Percentiles rank a stretch among this genome's conserved stretches.
Conservation (phyloP, 2,888 invertebrate genomes). For the Anaspis maculata region DNA sequence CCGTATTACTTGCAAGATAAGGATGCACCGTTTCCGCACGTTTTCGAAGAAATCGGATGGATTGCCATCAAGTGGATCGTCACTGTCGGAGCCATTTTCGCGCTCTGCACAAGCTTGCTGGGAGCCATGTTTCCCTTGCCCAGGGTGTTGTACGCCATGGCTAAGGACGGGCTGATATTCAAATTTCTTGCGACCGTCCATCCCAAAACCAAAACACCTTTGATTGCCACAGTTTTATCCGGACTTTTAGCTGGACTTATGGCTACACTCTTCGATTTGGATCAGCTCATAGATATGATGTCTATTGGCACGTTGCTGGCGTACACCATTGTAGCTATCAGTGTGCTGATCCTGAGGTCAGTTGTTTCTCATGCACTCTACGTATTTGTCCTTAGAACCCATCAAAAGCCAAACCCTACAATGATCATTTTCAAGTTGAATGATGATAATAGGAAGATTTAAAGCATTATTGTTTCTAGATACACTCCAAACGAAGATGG, state of each 20-base stretch:
- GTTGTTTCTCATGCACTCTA: too few species aligned
- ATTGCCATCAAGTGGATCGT: slow-evolving; percentile 79
- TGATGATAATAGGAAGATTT: too few species aligned
- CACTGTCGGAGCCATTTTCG: slow-evolving; percentile 84
- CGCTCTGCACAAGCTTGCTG: slow-evolving; percentile 77
- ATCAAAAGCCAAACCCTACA: too few species aligned
- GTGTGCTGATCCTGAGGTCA: slow-evolving; percentile 83
- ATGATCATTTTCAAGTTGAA: too few species aligned
- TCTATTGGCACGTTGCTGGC: slow-evolving; percentile 86
- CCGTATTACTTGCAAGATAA: slow-evolving; percentile 81
- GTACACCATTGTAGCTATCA: slow-evolving; percentile 86
- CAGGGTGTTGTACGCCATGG: slow-evolving; percentile 84
- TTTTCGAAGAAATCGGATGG: slow-evolving; percentile 71
- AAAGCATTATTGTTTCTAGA: too few species aligned
- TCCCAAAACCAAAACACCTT: slow-evolving; percentile 67
- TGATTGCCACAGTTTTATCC: slow-evolving; percentile 67
- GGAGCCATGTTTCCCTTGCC: slow-evolving; percentile 87
- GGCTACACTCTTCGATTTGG: slow-evolving; percentile 81
- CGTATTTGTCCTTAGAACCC: too few species aligned
- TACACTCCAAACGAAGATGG: slow-evolving; percentile 25
- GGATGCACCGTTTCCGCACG: slow-evolving; percentile 80
- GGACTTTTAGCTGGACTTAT: slow-evolving; percentile 66
- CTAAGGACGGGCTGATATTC: slow-evolving; percentile 79
- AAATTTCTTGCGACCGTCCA: slow-evolving; percentile 61
- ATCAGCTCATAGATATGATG: slow-evolving; percentile 94